Base-by-base conservation (phyloP, 2,113 vertebrate species). In the Synodontis membranacea region DNA sequence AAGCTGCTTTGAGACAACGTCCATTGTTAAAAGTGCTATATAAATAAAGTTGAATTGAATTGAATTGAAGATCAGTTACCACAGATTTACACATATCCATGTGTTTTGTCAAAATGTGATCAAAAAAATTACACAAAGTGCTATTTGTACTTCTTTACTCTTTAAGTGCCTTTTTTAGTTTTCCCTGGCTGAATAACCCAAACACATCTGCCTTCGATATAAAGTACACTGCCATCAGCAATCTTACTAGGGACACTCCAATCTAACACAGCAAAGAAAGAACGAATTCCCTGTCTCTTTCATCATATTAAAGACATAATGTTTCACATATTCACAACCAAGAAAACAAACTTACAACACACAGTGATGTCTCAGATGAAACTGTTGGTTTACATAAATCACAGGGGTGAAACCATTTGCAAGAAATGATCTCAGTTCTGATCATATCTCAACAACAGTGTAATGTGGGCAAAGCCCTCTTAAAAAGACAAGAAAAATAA, bases 391-490 rank as follows among this genome's bases (percentile, higher is more conserved):
- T 92, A 90, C 83, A 91, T 87, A 91, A 87, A 78, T 74, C 42
- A 74, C 17, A 56, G 62, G 80, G 79, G 31, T 34, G 72, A 87
- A 85, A 64, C 54, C 37, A 52, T 44, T 44, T 17, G 58, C 81
- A 83, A 90, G 88, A 76, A 89, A 64, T 12, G 46, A 87, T 92
- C 93, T 88, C 54, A 92, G 17, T 76, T 74, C 58, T 92, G 90
- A 91, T 91, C 86, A 91, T 85, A 88, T 92, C 87, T 89, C 91
- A 94, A 91, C 42, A 92, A 90, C 66, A 89, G 74, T 85, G 70
- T 72, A 84, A 86, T 86, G 86, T 85, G 68, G 62, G 58, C 82
- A 93, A 92, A 86, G 93, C 90, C 25, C 28, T 44, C 12, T 56
- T n/a, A 91, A 89, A 92, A 88, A 92, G 72, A 88, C 74, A 5